A percentile compares a stretch with the other conserved stretches of the same genome.
phyloP scores from a whole-genome alignment of 2,797 vertebrate species.

The Bucorvus abyssinicus region DNA sequence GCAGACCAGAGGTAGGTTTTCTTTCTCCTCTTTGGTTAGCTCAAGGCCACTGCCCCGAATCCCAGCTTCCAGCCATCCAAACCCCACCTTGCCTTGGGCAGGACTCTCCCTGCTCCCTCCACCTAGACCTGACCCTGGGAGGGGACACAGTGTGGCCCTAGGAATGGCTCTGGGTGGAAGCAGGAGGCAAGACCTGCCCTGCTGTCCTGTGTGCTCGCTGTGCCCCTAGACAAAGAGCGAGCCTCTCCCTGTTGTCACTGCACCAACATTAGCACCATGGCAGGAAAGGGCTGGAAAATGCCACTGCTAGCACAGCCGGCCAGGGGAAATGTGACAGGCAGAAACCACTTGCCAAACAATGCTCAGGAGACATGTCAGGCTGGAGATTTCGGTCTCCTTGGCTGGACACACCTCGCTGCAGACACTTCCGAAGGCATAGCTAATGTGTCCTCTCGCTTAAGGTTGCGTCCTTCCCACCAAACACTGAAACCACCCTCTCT shows the following conservation, averaged over 20 bases:
- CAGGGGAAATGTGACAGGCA: constrained; percentile 17
- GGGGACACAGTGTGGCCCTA: background rate
- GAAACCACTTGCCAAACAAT: constrained; percentile 35
- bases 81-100: background rate
- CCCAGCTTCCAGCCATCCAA: background rate
- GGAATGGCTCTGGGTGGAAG: background rate
- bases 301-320: background rate
- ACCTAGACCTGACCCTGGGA: background rate
- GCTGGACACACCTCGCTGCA: constrained; percentile 29
- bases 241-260: background rate
- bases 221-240: background rate
- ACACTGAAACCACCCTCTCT: background rate
- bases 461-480: background rate
- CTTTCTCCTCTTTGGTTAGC: background rate
- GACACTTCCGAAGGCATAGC: background rate
- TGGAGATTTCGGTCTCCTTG: constrained; percentile 10
- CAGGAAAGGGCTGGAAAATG: constrained; percentile 65
- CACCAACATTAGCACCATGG: background rate
- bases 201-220: background rate
- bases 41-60: background rate
- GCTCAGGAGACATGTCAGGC: constrained; percentile 2
- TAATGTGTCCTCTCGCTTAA: background rate
- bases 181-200: background rate
- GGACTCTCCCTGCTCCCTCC: background rate
- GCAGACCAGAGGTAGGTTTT: background rate